Evolutionary conservation across 2,113 vertebrate species (phyloP).

Genomic region (Dicerorhinus sumatrensis): DNA sequence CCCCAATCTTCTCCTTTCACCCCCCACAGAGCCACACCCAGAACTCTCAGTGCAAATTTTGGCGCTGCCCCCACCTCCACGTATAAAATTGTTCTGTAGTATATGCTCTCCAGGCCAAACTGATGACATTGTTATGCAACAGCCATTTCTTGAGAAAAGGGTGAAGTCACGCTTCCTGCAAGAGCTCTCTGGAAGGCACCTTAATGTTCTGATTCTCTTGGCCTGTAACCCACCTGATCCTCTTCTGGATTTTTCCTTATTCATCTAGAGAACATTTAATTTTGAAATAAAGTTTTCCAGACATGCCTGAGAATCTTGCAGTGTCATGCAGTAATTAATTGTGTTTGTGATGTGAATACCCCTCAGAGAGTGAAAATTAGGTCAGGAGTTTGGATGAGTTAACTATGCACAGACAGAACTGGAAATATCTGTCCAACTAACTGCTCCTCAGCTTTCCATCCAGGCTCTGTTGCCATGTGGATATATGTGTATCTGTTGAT

Average conservation of each 20-base stretch:
- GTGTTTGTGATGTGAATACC: not conserved
- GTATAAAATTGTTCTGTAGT: not conserved
- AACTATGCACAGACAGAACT: not conserved
- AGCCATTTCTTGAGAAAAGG: not conserved
- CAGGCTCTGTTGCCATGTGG: not conserved
- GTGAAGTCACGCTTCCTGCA: not conserved
- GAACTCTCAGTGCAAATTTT: not conserved
- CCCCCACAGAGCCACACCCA: not conserved
- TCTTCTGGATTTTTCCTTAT: not conserved
- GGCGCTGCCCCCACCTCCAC: too few species aligned
- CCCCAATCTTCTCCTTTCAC: not conserved
- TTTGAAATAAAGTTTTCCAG: not conserved
- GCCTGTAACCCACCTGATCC: not conserved
- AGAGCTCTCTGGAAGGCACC: not conserved
- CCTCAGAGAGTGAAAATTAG: not conserved
- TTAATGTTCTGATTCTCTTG: not conserved
- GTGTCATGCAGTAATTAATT: not conserved
- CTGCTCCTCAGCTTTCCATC: not conserved
- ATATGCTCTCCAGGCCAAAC: not conserved
- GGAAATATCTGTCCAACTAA: not conserved
- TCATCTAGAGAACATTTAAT: not conserved
- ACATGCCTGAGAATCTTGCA: not conserved
- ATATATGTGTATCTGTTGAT: not conserved
- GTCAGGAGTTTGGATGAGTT: not conserved
- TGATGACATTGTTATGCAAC: not conserved